phyloP scores from a whole-genome alignment of 2,888 invertebrate species.

The Lycophotia porphyrea region DNA sequence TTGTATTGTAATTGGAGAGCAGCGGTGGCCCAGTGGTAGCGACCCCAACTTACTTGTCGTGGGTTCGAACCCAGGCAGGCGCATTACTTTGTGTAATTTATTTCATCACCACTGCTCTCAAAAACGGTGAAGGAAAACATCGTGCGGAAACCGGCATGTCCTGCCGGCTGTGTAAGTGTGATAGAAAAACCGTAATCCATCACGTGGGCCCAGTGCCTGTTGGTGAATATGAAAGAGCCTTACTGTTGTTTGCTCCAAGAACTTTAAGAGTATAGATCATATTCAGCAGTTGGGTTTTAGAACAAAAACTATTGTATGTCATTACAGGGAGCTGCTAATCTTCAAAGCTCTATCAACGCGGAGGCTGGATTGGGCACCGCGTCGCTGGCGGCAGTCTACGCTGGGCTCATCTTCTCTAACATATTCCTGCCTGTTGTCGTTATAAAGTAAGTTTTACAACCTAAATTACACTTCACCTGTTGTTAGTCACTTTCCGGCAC shows the following conservation, averaged over 20 bases:
- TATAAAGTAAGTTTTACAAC: conserved; percentile 82
- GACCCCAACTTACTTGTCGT: no score
- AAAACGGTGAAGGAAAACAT: no score
- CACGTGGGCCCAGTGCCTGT: not conserved
- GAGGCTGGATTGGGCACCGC: conserved; percentile 88
- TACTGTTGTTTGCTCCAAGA: not conserved
- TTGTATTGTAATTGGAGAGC: no score
- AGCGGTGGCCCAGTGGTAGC: no score
- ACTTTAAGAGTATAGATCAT: not conserved
- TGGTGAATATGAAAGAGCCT: no score
- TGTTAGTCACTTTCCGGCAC: not conserved
- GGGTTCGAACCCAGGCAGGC: no score
- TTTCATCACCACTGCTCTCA: no score
- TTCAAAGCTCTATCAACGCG: conserved; percentile 89
- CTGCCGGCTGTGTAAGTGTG: no score
- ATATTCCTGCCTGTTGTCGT: conserved; percentile 87
- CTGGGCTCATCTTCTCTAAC: conserved; percentile 87
- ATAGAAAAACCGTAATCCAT: not conserved
- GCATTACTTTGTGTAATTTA: no score
- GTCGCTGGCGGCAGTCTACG: conserved; percentile 88
- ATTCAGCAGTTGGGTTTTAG: not conserved
- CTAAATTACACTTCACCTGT: no score
- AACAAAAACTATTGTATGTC: not conserved
- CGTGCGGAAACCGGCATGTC: no score
- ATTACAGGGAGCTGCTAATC: conserved; percentile 87